Base-by-base conservation (phyloP, 2,113 vertebrate genomes). In the Lates calcarifer region DNA sequence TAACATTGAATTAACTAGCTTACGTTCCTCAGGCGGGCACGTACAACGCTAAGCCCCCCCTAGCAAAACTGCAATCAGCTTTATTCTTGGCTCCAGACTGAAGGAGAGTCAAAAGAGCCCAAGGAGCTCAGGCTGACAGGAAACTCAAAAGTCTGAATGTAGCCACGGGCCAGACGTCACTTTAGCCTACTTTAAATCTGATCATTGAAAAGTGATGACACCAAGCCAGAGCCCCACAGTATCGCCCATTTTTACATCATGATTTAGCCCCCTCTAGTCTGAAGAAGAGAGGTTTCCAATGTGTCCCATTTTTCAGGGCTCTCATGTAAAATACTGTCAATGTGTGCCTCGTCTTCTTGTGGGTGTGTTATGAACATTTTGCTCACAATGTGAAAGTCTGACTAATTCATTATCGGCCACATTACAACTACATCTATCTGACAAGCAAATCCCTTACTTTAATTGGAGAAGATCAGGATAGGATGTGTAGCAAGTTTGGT, bases 1-100 rank as follows among this genome's bases (percentile, higher is more conserved):
- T 87, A 85, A 86, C 85, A 81, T 64, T 86, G 83, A 74, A 81
- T 85, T 84, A 89, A 90, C 89, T 76, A 86, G 76, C 65, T 79
- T 58, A 72, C 14, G 43, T 73, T 87, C 91, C 81, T 79, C 60
- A 41, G 83, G 87, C 83, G 58, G 65, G 58, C 60, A 86, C 39
- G 37, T 87, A 86, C 76, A 82, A 82, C n/a, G 37, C 63, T 80
- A 64, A 76, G 51, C 35, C 61, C 74, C 85, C 55, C 65, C 20
- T 26, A 79, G 73, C 72, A 58, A 75, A 81, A 83, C 76, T 74
- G 77, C 85, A 88, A 79, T 87, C 82, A 83, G 62, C 84, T 92
- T 90, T 83, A 45, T 76, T 91, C 82, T 91, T n/a, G 31, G 84
- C 82, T 88, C 73, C 14, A 81, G 67, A 67, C 64, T 76, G 51